Conservation (phyloP, 2,113 vertebrate species). For the Callocephalon fimbriatum region DNA sequence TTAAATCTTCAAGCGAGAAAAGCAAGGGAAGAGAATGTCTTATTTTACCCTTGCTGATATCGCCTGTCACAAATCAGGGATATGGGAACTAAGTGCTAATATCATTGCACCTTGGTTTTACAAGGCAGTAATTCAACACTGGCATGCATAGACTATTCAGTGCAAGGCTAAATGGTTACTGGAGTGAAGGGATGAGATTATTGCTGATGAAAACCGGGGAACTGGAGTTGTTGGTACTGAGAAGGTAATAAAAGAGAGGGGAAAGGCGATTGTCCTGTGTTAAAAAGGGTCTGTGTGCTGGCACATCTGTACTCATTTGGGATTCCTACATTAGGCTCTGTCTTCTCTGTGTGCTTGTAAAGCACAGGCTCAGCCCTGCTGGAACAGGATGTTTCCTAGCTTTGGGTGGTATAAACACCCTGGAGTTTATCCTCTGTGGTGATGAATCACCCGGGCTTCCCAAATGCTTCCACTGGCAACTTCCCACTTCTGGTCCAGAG, state of each 20-base stretch:
- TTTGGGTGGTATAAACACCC: background rate
- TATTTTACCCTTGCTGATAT: background rate
- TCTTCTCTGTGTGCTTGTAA: background rate
- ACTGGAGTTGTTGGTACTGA: background rate
- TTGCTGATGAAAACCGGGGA: background rate
- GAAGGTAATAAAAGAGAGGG: background rate
- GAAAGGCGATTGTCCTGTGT: background rate
- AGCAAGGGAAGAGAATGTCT: background rate
- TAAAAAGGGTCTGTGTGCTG: background rate
- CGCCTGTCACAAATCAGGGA: background rate
- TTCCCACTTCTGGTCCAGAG: background rate
- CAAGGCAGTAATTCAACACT: background rate
- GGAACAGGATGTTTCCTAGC: background rate
- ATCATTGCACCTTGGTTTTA: background rate
- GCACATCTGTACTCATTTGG: background rate
- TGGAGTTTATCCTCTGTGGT: background rate
- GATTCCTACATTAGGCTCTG: background rate
- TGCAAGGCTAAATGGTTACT: background rate
- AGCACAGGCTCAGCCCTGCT: background rate
- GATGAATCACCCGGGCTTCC: background rate
- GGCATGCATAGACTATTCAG: background rate
- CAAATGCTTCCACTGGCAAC: background rate
- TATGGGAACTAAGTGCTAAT: background rate
- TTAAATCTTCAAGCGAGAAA: background rate
- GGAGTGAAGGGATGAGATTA: background rate